These are phyloP conservation scores for Parotocinclus haroldoi DNA, from an alignment of 2,797 vertebrate genomes.

Conservation along the genomic window DNA sequence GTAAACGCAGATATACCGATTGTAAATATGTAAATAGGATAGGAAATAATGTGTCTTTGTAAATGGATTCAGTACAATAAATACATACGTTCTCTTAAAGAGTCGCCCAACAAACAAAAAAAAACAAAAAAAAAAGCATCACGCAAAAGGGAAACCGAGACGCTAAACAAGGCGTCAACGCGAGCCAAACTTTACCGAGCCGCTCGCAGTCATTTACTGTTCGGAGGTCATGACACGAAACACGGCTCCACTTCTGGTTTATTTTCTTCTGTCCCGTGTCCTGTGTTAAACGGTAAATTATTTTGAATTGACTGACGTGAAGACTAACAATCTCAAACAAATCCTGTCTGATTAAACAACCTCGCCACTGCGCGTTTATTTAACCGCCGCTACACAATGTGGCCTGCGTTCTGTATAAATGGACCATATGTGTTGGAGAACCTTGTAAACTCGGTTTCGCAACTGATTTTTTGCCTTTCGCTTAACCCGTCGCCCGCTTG, in stretches of 20 bases:
- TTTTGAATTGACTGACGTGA: slow-evolving; percentile 23
- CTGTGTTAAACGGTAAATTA: slow-evolving; percentile 26
- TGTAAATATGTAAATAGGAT: slow-evolving; percentile 80
- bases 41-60: slow-evolving; percentile 75
- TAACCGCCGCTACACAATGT: slow-evolving; percentile 11
- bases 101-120: neutral
- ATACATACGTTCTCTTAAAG: slow-evolving; percentile 47
- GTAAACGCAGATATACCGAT: slow-evolving; percentile 51
- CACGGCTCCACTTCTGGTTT: slow-evolving; percentile 19
- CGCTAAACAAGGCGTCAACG: neutral
- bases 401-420: slow-evolving; percentile 21
- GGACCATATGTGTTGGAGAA: slow-evolving; percentile 22
- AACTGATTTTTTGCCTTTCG: no score
- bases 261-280: neutral
- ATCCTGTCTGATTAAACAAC: slow-evolving; percentile 29
- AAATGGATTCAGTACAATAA: slow-evolving; percentile 77
- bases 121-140: no score
- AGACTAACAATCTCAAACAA: slow-evolving; percentile 35
- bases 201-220: slow-evolving; percentile 5
- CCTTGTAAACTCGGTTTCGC: slow-evolving; percentile 55
- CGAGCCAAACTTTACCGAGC: slow-evolving; percentile 9
- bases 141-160: neutral
- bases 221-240: slow-evolving; percentile 20
- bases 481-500: no score
- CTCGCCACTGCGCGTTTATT: slow-evolving; percentile 24